Conservation (phyloP, 1,140 invertebrate species). For the Diuraphis noxia region DNA sequence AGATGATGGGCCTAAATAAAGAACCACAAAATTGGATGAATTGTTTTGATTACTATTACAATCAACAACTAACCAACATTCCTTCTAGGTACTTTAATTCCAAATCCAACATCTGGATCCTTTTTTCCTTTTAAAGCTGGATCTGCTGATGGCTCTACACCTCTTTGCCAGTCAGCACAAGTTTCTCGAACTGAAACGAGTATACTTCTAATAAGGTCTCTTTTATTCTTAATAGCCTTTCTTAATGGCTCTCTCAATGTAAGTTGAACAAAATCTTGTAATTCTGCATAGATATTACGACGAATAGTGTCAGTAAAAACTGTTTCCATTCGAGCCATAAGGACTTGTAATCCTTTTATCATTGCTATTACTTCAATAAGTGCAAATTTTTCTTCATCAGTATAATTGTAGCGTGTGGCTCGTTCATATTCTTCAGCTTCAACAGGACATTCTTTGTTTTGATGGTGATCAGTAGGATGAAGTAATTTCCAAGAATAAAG, state of each 20-base stretch:
- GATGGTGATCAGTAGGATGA: slow-evolving; percentile 96
- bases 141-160: slow-evolving; percentile 88
- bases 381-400: slow-evolving; percentile 96
- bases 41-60: neutral
- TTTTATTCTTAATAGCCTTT: slow-evolving; percentile 98
- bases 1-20: slow-evolving; percentile 71
- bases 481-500: slow-evolving; percentile 97
- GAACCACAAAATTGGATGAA: neutral
- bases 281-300: slow-evolving; percentile 91
- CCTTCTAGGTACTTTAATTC: slow-evolving; percentile 87
- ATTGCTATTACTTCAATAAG: slow-evolving; percentile 98
- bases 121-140: slow-evolving; percentile 94
- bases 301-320: slow-evolving; percentile 96
- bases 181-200: slow-evolving; percentile 94
- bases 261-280: slow-evolving; percentile 97
- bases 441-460: slow-evolving; percentile 91
- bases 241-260: slow-evolving; percentile 87
- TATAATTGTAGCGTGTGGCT: slow-evolving; percentile 97
- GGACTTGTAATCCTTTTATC: slow-evolving; percentile 97
- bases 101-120: slow-evolving; percentile 87
- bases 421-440: slow-evolving; percentile 99
- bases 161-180: slow-evolving; percentile 93
- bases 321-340: slow-evolving; percentile 97
- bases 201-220: slow-evolving; percentile 92
- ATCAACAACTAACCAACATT: slow-evolving; percentile 77